Conservation (phyloP, 2,113 vertebrate genomes). For the Oncorhynchus masou region DNA sequence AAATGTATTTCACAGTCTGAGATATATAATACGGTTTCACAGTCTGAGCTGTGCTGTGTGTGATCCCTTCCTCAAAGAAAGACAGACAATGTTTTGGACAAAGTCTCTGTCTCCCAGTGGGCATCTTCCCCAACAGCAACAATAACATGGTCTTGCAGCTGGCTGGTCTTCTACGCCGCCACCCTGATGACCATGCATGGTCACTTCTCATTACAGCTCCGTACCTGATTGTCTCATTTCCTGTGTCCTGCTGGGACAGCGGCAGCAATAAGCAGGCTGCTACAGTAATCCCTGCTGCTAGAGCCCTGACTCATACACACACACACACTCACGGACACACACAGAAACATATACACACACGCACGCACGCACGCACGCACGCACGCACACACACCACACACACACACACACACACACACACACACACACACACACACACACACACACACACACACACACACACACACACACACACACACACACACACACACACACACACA, state of each 20-base stretch:
- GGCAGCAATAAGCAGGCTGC: slow-evolving; percentile 24
- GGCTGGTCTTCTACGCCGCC: slow-evolving; percentile 24
- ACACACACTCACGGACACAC: background rate
- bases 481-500: background rate
- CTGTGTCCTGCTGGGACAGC: slow-evolving; percentile 30
- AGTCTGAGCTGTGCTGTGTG: no score
- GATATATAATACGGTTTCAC: no score
- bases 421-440: slow-evolving; percentile 6
- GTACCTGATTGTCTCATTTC: slow-evolving; percentile 46
- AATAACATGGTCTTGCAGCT: background rate
- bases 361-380: no score
- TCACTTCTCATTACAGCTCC: slow-evolving; percentile 35
- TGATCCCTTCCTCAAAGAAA: slow-evolving; percentile 13
- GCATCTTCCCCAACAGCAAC: background rate
- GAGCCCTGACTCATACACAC: slow-evolving; percentile 22
- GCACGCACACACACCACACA: no score
- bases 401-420: background rate
- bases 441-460: background rate
- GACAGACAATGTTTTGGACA: background rate
- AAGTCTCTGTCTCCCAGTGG: background rate
- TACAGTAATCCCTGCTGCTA: slow-evolving; percentile 37
- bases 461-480: no score
- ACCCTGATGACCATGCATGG: slow-evolving; percentile 12
- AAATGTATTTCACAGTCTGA: no score
- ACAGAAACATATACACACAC: background rate